Evolutionary conservation across 2,113 vertebrate species (phyloP).

Genomic region (Sterna hirundo): DNA sequence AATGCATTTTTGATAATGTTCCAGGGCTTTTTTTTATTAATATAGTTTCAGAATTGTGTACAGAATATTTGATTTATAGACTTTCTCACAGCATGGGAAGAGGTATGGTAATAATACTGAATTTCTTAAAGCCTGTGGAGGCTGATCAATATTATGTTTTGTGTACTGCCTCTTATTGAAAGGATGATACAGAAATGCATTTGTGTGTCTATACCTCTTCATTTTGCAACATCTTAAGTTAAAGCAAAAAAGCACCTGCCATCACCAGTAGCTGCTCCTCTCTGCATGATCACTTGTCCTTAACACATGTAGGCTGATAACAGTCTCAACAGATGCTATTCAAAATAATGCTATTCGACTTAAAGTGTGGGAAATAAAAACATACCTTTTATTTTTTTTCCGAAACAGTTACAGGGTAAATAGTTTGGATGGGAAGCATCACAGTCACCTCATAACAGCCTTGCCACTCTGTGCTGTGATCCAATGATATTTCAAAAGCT

Average conservation of each 20-base stretch:
- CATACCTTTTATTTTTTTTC: background rate
- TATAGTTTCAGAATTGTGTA: background rate
- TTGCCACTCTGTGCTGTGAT: background rate
- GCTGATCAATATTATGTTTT: background rate
- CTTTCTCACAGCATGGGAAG: background rate
- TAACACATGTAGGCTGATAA: background rate
- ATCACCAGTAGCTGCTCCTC: background rate
- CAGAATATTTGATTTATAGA: background rate
- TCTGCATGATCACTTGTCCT: background rate
- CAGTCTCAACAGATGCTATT: background rate
- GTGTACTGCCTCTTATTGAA: background rate
- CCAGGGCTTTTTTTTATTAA: background rate
- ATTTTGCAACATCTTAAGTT: background rate
- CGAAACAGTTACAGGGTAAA: background rate
- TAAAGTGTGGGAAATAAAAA: background rate
- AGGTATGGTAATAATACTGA: background rate
- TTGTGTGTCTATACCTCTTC: background rate
- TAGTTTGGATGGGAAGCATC: background rate
- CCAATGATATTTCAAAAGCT: background rate
- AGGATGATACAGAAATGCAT: background rate
- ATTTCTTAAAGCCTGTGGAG: background rate
- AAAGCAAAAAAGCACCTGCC: background rate
- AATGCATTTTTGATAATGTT: constrained; percentile 39
- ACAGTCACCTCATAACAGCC: background rate
- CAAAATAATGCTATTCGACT: background rate